Evolutionary conservation across 2,113 vertebrate genomes (phyloP).

Genomic region (Melospiza georgiana): DNA sequence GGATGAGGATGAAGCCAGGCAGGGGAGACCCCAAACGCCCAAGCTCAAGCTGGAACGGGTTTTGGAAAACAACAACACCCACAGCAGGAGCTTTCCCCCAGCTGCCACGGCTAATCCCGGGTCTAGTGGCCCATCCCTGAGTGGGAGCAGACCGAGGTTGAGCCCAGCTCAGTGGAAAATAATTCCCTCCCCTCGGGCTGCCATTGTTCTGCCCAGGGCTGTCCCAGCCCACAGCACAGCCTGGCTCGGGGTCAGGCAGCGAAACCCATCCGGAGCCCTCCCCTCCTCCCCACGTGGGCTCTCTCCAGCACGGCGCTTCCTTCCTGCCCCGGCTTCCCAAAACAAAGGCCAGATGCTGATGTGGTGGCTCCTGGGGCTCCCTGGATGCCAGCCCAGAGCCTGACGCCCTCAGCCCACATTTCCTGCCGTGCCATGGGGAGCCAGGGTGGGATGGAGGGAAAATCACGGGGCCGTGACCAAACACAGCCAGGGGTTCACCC

Average conservation of each 20-base stretch:
- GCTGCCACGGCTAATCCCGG: neutral
- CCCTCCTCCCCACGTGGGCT: neutral
- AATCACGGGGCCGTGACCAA: neutral
- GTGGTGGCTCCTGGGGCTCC: conserved; percentile 4
- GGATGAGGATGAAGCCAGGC: neutral
- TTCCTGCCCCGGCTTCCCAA: conserved; percentile 57
- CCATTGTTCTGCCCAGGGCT: conserved; percentile 32
- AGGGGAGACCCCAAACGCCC: neutral
- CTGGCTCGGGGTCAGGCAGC: neutral
- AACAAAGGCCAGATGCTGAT: conserved; percentile 43
- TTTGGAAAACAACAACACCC: neutral
- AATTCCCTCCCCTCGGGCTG: neutral
- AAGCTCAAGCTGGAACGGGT: neutral
- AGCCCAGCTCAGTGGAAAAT: neutral
- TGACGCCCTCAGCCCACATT: neutral
- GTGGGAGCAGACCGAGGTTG: neutral
- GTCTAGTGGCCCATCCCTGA: neutral
- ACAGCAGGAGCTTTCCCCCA: neutral
- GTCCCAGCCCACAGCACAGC: neutral
- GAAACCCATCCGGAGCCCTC: neutral
- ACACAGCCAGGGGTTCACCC: fast-evolving
- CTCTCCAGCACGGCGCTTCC: conserved; percentile 38
- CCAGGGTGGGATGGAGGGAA: neutral
- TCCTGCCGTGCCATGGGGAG: neutral
- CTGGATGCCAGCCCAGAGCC: conserved; percentile 28